Evolutionary conservation across 1,140 invertebrate species (phyloP), one percentile per base, ranked within the genome.

Genomic region (Rhagoletis pomonella): DNA sequence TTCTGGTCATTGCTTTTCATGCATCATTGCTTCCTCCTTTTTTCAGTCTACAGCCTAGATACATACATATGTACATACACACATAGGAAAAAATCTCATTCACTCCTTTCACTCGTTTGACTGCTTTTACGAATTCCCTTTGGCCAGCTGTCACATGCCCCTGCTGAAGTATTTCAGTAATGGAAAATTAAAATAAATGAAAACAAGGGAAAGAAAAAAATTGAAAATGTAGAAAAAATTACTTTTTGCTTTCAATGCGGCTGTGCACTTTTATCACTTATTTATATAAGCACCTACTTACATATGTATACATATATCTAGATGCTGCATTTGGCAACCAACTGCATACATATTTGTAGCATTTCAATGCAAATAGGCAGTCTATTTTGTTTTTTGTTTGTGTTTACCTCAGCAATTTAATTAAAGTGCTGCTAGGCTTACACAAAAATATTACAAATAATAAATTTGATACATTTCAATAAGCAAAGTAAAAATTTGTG

Each of bases 381-480:
- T 39, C 3, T 67, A 29, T 0, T 29, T 29, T 29, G 0, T 39
- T 67, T 14, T 59, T 29, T 59, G 12, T 59, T 59, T 67, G 12
- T 42, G 64, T 59, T 7, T 12, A 67, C 44, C 44, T 10, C 39
- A 7, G 14, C 9, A 73, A 5, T 44, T n/a, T 12, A 73, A 73
- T 73, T 73, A 73, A 73, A 73, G 6, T 73, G 67, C 65, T 42
- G 42, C 1, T 17, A 73, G 67, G 67, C 67, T 9, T 73, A 10
- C 42, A 2, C 12, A 17, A 44, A 47, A n/a, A 73, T 67, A 73
- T 5, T 47, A 62, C 17, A 73, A 5, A n/a, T 73, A 47, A 73
- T 47, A 39, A 73, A 47, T 73, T 73, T 47, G 67, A 2, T 1
- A 10, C 12, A 14, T 47, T 17, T 47, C 14, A 12, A 47, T 44